Evolutionary conservation across 1,140 invertebrate genomes (phyloP).

Genomic region (Hermetia illucens): DNA sequence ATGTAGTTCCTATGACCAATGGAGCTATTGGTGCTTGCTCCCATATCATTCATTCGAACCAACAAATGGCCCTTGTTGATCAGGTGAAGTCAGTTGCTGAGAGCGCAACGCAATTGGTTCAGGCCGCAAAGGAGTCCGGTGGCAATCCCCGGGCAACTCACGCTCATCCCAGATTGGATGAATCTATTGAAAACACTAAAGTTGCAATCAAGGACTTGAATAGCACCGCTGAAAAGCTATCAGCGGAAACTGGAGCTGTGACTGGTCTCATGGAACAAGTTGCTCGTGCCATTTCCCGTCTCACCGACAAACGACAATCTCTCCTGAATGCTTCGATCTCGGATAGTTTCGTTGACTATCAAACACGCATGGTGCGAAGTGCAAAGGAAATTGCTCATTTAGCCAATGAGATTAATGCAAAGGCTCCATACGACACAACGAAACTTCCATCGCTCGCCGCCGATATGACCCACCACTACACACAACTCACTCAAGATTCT

Average conservation of each 20-base stretch:
- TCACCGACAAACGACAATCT: slow-evolving; percentile 51
- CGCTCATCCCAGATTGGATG: slow-evolving; percentile 71
- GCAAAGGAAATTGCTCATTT: slow-evolving; percentile 88
- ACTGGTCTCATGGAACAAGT: slow-evolving; percentile 83
- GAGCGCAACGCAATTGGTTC: slow-evolving; percentile 71
- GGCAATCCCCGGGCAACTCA: slow-evolving; percentile 80
- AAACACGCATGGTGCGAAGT: slow-evolving; percentile 88
- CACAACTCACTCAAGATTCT: slow-evolving; percentile 71
- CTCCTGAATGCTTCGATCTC: slow-evolving; percentile 28
- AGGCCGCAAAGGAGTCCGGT: slow-evolving; percentile 73
- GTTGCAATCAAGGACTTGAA: slow-evolving; percentile 72
- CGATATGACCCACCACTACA: slow-evolving; percentile 79
- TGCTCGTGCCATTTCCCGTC: slow-evolving; percentile 64
- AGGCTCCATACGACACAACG: slow-evolving; percentile 53
- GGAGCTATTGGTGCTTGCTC: slow-evolving; percentile 79
- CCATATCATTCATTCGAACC: slow-evolving; percentile 74
- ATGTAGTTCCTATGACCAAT: slow-evolving; percentile 71
- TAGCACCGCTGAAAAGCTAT: slow-evolving; percentile 66
- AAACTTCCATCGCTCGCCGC: slow-evolving; percentile 64
- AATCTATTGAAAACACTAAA: slow-evolving; percentile 59
- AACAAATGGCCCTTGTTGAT: slow-evolving; percentile 78
- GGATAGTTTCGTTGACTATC: slow-evolving; percentile 86
- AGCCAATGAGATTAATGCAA: slow-evolving; percentile 84
- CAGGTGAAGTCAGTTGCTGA: slow-evolving; percentile 91
- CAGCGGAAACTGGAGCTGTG: slow-evolving; percentile 72